Base-by-base conservation (phyloP, 1,140 invertebrate species). In the Homarus americanus region DNA sequence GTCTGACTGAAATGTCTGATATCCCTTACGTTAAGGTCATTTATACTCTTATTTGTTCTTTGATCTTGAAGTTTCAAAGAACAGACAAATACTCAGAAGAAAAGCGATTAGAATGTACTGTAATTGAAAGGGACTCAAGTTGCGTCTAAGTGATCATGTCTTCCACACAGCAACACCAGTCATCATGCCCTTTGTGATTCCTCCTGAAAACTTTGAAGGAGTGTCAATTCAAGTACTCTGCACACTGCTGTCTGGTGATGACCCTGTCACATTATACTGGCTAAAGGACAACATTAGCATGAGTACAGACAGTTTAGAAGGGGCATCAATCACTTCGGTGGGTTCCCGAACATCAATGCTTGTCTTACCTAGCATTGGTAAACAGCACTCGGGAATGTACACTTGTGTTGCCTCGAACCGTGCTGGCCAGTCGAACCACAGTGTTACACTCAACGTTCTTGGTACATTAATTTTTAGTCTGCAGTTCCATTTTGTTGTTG, bases 321-420 rank as follows among this genome's bases (percentile, higher is more conserved):
- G 91, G 5, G 76, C 44, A 10, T 66, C 69, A 24, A 75, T 92
- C 20, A 69, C 53, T 36, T 20, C 69, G 24, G 87, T 90, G 17
- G 82, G 75, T 40, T 49, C 86, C 7, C 72, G 91, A 36, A 78
- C 87, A 41, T 87, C 84, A 4, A 63, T 92, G 58, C 53, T 92
- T 40, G 80, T 78, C 10, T 78, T 92, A 28, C 78, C 82, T 9
- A 75, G 79, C 36, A 73, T 93, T 28, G 80, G 82, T 24, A 87
- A 92, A 28, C 80, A 63, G 40, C 93, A 93, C 82, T 93, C 92
- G 24, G 93, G 93, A 63, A 93, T 93, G 34, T 94, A 94, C 73
- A 94, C 93, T 53, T 94, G 93, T 73, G 92, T 92, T 3, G 94
- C 93, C 20, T 90, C 79, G 40, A 93, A 93, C 75, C 87, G 86